Evolutionary conservation across 2,797 vertebrate species (phyloP).

Genomic region (Bradypodion pumilum): DNA sequence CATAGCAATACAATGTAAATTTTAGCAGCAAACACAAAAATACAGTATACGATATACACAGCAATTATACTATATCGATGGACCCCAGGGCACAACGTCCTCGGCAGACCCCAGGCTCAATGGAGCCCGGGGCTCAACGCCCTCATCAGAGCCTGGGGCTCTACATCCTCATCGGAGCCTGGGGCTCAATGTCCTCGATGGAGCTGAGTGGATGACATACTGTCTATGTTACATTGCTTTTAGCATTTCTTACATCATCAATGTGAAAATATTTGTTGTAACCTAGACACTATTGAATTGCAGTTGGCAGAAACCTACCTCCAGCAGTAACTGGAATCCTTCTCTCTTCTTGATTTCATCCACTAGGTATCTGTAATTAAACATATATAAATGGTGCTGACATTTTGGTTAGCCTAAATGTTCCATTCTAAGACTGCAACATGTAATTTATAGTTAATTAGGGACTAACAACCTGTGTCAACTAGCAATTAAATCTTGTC

Average conservation of each 20-base stretch:
- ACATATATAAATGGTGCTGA: conserved; percentile 33
- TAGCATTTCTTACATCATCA: background rate
- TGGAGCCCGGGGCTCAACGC: no score
- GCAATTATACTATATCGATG: no score
- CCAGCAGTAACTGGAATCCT: conserved; percentile 82
- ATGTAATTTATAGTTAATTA: background rate
- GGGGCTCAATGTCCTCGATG: no score
- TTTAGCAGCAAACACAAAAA: no score
- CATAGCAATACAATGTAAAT: no score
- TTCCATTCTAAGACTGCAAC: background rate
- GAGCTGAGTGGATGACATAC: no score
- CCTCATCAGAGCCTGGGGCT: no score
- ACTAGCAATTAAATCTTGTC: background rate
- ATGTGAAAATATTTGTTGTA: background rate
- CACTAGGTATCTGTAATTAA: conserved; percentile 80
- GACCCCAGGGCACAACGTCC: no score
- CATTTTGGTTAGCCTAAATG: background rate
- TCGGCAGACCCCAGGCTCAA: no score
- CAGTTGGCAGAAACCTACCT: conserved; percentile 70
- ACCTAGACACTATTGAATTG: background rate
- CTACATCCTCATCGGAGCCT: no score
- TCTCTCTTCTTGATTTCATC: conserved; percentile 84
- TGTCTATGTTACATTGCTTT: background rate
- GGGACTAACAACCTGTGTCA: background rate
- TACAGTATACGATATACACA: no score